Base-by-base conservation (phyloP, 2,888 invertebrate genomes). In the Metalampra italica region DNA sequence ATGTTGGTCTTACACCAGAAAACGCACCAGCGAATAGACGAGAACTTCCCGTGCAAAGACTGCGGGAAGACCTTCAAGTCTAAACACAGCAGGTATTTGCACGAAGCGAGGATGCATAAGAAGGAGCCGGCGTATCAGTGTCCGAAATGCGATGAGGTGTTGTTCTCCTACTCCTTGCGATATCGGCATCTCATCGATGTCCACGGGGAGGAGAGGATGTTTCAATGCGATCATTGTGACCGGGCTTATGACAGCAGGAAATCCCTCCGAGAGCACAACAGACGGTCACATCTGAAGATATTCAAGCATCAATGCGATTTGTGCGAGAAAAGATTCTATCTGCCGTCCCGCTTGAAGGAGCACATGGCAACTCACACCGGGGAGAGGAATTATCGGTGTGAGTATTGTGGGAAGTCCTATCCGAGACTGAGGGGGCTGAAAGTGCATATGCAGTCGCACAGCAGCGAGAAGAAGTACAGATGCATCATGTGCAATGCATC, bases 371-470 rank as follows among this genome's bases (percentile, higher is more conserved):
- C 82, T 1, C 88, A 87, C 30, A 87, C 85, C 0, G 88, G 87
- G 0, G 88, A 88, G n/a, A 68, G 86, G 50, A 86, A 85, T 38
- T 86, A 71, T 11, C 50, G 84, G 0, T 87, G 87, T 34, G 86
- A 86, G 9, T 79, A 68, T 37, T 88, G 87, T 49, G 87, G 83
- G 0, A 88, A 87, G 49, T 80, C 78, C 9, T 88, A 86, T 43
- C 87, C 87, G 0, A 55, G 87, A 4, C 38, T 85, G 3, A 57
- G 84, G 0, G 83, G 82, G 0, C 46, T 87, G n/a, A 82, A 91
- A 11, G 91, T 91, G 0, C 92, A 92, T 59, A 82, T 91, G 66
- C 82, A 91, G 32, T 88, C 89, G 0, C 92, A 92, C 49, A 84
- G 73, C 0, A 84, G 79, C 0, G 91, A 91, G 49, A 85, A 90